phyloP scores from a whole-genome alignment of 2,113 vertebrate species.

The Galbula dea region DNA sequence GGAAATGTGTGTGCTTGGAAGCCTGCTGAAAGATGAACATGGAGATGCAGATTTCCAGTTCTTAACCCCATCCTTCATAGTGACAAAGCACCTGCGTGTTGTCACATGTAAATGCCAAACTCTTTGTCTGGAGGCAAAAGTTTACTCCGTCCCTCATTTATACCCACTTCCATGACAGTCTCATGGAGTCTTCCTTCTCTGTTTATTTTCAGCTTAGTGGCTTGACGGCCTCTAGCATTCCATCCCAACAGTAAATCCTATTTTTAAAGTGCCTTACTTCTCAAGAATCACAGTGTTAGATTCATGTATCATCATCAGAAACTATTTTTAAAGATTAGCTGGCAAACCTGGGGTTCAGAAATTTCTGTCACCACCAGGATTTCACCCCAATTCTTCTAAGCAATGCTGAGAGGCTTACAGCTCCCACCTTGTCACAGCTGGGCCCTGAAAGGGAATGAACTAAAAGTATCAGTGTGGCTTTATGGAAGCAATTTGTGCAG shows the following conservation, averaged over 20 bases:
- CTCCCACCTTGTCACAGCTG: neutral
- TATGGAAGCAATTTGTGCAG: neutral
- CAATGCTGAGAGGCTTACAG: neutral
- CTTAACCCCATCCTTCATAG: neutral
- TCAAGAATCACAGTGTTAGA: constrained; percentile 7
- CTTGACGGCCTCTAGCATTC: constrained; percentile 36
- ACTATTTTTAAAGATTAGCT: neutral
- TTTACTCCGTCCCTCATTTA: neutral
- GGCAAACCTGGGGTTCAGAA: neutral
- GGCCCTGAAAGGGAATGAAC: neutral
- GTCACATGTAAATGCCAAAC: neutral
- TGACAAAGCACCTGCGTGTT: constrained; percentile 52
- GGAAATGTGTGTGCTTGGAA: constrained; percentile 42
- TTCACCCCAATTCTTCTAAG: neutral
- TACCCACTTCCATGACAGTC: neutral
- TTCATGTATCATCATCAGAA: constrained; percentile 3
- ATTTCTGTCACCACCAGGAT: neutral
- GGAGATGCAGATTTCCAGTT: neutral
- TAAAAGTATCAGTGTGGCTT: neutral
- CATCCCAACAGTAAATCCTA: neutral
- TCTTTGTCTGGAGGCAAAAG: constrained; percentile 5
- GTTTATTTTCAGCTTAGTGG: constrained; percentile 37
- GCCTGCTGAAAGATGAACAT: constrained; percentile 45
- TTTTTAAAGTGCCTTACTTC: constrained; percentile 12
- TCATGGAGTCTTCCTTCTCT: neutral